Evolutionary conservation across 2,797 vertebrate genomes (phyloP), one percentile per base, ranked within the genome.

Genomic region (Tokudaia tokunoshimensis): DNA sequence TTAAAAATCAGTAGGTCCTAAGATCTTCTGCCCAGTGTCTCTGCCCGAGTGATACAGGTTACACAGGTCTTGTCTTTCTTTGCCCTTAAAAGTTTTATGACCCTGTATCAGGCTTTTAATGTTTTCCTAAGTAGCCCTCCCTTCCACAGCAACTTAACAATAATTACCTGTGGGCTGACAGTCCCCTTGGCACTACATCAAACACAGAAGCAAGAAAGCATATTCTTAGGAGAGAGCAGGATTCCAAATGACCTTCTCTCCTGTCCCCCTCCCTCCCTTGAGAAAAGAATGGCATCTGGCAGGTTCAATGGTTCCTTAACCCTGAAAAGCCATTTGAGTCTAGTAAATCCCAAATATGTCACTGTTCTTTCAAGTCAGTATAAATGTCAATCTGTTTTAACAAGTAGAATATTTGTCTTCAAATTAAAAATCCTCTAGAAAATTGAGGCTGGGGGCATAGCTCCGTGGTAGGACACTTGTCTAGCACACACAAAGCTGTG

Each of bases 211-310:
- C 50, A 37, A 92, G 92, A 74, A 94, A 83, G 84, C 79, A 92
- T 84, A 63, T 96, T 94, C 88, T 95, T 75, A 57, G 93, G 81
- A 72, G 72, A 93, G 65, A 82, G 93, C 92, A 65, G 95, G 96
- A 96, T 96, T 94, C 95, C 90, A 96, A 70, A 94, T 94, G 96
- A 65, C 74, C 81, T 90, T 97, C 95, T 91, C 70, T 94, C 82
- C 94, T 94, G 29, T 59, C 63, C 65, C 86, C 74, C 74, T 94
- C 93, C 89, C 63, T 96, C 67, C 76, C 85, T 86, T 55, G 90
- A 97, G 97, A 44, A 70, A 94, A 97, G 97, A 95, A 95, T 95
- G 95, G 96, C 94, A 96, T 90, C 95, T 97, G 96, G 75, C 88
- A 95, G 90, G 76, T 89, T 96, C 91, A 96, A 91, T 72, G 52